Evolutionary conservation across 2,888 invertebrate species (phyloP), one percentile per base, ranked within the genome.

Genomic region (Orthonychiurus folsomi): DNA sequence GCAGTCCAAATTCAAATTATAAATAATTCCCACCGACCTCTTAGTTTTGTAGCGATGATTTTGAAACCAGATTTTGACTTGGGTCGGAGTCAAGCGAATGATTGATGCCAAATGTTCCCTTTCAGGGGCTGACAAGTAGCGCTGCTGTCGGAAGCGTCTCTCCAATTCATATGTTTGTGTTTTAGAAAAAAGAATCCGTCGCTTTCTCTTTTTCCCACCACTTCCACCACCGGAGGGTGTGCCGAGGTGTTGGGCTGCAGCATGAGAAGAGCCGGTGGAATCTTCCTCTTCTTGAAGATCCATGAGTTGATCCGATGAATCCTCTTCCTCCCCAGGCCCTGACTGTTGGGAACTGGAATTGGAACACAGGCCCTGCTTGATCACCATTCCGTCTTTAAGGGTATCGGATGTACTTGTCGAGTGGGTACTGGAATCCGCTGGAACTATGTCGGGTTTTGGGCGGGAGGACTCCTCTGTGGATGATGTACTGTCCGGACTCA

Each of bases 1-100:
- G 48, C n/a, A n/a, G n/a, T n/a, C n/a, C n/a, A n/a, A n/a, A n/a
- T n/a, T n/a, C n/a, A n/a, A n/a, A n/a, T n/a, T n/a, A n/a, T n/a
- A n/a, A n/a, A n/a, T n/a, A n/a, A n/a, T n/a, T n/a, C n/a, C n/a
- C n/a, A n/a, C n/a, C n/a, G n/a, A 69, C n/a, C 97, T 82, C 80
- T 97, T 97, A 75, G 96, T 94, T 82, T 97, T 99, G 81, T 99
- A 99, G 75, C 94, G 86, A 77, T 97, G 97, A 78, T 96, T 96
- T 78, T 96, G 96, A 80, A 97, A 99, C 97, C 97, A 99, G 74
- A 99, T 97, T 80, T 96, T 96, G 63, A 82, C 80, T 81, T 99
- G 99, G 1, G 96, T 97, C 0, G 97, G 97, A 2, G 97, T 96
- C 64, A 99, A 81, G 61, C 93, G 84, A 69, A 99, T 97, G 74